A percentile compares a stretch with the other conserved stretches of the same genome.
Evolutionary conservation across 2,888 invertebrate genomes (phyloP).

Genomic region (Drosophila fulvimacula): DNA sequence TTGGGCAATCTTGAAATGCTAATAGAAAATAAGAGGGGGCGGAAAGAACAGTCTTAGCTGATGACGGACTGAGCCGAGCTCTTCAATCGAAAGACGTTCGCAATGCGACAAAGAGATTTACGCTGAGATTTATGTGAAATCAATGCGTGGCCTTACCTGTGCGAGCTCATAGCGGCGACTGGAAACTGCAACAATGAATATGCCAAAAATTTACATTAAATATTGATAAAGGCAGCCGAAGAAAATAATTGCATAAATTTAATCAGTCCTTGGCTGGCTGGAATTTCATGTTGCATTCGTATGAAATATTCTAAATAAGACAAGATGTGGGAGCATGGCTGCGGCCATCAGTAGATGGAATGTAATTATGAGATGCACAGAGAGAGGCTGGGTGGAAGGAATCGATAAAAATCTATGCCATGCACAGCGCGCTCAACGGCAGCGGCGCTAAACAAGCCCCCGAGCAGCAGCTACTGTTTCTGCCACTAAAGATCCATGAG

Average conservation of each 20-base stretch:
- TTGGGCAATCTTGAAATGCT: constrained; percentile 37
- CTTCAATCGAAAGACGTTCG: neutral
- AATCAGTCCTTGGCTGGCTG: too few species aligned
- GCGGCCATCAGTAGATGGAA: too few species aligned
- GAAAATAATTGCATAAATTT: neutral
- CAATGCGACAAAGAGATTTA: neutral
- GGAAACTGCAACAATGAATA: neutral
- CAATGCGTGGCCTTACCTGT: neutral
- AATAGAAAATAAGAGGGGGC: neutral
- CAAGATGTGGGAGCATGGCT: too few species aligned
- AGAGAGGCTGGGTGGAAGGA: neutral
- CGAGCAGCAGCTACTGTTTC: constrained; percentile 21
- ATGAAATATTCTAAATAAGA: too few species aligned
- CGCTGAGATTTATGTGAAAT: constrained; percentile 1
- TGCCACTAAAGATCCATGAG: neutral
- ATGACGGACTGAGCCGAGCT: neutral
- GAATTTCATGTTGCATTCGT: too few species aligned
- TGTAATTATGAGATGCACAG: too few species aligned
- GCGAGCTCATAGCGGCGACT: neutral
- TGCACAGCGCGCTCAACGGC: constrained; percentile 27
- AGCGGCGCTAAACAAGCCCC: constrained; percentile 45
- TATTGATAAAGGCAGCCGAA: neutral
- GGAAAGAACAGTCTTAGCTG: constrained; percentile 1
- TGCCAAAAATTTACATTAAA: neutral
- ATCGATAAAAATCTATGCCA: constrained; percentile 40